Evolutionary conservation across 1,140 invertebrate species (phyloP), one percentile per base, ranked within the genome.

Genomic region (Platorchestia sp.): DNA sequence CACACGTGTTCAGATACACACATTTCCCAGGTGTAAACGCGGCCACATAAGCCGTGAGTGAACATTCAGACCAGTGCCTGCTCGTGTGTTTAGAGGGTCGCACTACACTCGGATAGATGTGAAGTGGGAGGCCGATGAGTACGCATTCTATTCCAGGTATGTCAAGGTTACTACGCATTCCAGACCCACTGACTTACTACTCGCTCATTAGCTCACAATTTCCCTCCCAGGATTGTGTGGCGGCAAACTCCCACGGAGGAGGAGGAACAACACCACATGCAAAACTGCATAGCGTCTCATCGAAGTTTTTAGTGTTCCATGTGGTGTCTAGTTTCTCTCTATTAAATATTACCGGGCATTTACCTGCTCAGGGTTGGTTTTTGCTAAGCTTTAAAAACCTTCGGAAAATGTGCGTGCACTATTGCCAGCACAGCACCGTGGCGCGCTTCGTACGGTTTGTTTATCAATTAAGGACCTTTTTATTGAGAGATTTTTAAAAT

Each of bases 161-260:
- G 59, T 75, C 59, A 75, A 75, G 59, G 59, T 75, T 75, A 75
- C 59, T 75, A 75, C 59, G 59, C 59, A 75, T 75, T 75, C 59
- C 27, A 22, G 14, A 75, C 59, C 59, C 27, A 75, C 59, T 75
- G 59, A 75, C 59, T 75, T 75, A 75, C 59, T 75, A 75, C 59
- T 75, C n/a, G n/a, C n/a, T n/a, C 59, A 75, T 75, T 14, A 75
- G 59, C 59, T 27, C 36, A 36, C 14, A 75, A 75, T 75, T 75
- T 75, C 59, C 59, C 36, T 75, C 36, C 59, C 59, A 93, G 90
- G 14, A 53, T 42, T 47, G 0, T 14, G 0, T 0, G 93, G 27
- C 14, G 59, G 6, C 6, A 36, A 75, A 75, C 59, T 75, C 3
- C 59, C 10, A 22, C n/a, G n/a, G n/a, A n/a, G n/a, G n/a, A n/a